A percentile compares a stretch with the other conserved stretches of the same genome.
These are phyloP conservation scores for Macaria notata DNA, from an alignment of 2,888 invertebrate species.

Conservation along the genomic window DNA sequence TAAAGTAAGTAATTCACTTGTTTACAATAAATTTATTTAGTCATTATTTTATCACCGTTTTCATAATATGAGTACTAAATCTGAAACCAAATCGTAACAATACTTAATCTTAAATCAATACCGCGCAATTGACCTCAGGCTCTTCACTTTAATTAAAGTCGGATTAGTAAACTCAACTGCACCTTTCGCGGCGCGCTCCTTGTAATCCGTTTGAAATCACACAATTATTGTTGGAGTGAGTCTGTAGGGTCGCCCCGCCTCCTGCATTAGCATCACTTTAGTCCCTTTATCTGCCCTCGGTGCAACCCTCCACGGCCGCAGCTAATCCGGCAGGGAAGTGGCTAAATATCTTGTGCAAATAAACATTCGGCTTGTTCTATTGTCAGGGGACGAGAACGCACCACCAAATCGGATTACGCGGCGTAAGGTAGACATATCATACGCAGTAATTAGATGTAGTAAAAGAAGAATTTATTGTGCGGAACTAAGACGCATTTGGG, in stretches of 20 bases:
- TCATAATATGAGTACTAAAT: too few relatives aligned
- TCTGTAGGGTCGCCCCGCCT: slow-evolving; percentile 59
- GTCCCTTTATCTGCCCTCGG: slow-evolving; percentile 59
- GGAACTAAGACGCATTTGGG: slow-evolving; percentile 30
- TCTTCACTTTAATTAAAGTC: slow-evolving; percentile 34
- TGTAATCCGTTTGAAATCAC: slow-evolving; percentile 67
- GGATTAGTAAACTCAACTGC: slow-evolving; percentile 34
- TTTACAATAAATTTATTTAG: too few relatives aligned
- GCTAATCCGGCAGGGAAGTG: slow-evolving; percentile 79
- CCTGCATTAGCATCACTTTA: slow-evolving; percentile 68
- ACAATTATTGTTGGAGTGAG: slow-evolving; percentile 62
- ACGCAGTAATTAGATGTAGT: slow-evolving; percentile 61
- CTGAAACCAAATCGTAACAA: too few relatives aligned
- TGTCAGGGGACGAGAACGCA: slow-evolving; percentile 66
- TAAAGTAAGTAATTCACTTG: too few relatives aligned
- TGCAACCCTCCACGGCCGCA: slow-evolving; percentile 66
- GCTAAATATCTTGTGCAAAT: slow-evolving; percentile 82
- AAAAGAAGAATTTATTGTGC: slow-evolving; percentile 55
- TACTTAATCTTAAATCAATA: background rate
- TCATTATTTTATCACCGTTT: too few relatives aligned
- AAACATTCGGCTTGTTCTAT: slow-evolving; percentile 75
- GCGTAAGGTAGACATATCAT: slow-evolving; percentile 64
- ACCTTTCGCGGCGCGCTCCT: slow-evolving; percentile 39
- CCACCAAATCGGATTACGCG: slow-evolving; percentile 75
- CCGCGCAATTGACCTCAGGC: slow-evolving; percentile 15